phyloP scores from a whole-genome alignment of 2,113 vertebrate genomes.

The Myrmecobius fasciatus region DNA sequence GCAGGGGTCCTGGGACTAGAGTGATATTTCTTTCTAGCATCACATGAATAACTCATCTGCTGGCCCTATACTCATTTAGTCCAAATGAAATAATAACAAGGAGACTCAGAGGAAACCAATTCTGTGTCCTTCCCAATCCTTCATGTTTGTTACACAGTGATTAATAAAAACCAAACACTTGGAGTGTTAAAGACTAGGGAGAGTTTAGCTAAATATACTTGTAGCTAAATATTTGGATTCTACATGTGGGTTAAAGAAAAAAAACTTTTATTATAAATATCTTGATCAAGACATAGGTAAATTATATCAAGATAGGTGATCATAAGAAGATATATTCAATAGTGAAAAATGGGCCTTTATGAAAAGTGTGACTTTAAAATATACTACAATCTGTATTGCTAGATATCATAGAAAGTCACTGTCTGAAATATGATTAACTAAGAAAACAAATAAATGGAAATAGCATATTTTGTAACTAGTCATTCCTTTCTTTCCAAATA shows the following conservation, averaged over 20 bases:
- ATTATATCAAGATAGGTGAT: not conserved
- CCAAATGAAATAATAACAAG: conserved; percentile 81
- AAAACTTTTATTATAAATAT: conserved; percentile 30
- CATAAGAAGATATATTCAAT: not conserved
- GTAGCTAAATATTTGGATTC: conserved; percentile 51
- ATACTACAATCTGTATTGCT: accelerated
- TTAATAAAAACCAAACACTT: conserved; percentile 74
- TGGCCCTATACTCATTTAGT: conserved; percentile 74
- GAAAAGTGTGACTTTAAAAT: conserved; percentile 42
- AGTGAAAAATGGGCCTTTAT: conserved; percentile 16
- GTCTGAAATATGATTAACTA: conserved; percentile 27
- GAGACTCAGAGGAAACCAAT: conserved; percentile 68
- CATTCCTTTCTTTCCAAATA: not conserved
- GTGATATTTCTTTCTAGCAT: conserved; percentile 77
- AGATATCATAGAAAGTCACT: not conserved
- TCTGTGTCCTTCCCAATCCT: conserved; percentile 61
- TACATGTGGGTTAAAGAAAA: conserved; percentile 20
- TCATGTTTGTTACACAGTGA: conserved; percentile 67
- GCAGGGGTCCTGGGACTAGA: conserved; percentile 76
- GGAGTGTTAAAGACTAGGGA: conserved; percentile 62
- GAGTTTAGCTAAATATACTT: conserved; percentile 12
- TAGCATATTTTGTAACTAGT: not conserved
- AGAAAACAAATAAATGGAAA: conserved; percentile 23
- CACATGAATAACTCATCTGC: conserved; percentile 78
- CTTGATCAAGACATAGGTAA: not conserved